Percentiles rank a stretch among this genome's conserved stretches.
Evolutionary conservation across 2,797 vertebrate genomes (phyloP).

Genomic region (Jordanella pulchra): DNA sequence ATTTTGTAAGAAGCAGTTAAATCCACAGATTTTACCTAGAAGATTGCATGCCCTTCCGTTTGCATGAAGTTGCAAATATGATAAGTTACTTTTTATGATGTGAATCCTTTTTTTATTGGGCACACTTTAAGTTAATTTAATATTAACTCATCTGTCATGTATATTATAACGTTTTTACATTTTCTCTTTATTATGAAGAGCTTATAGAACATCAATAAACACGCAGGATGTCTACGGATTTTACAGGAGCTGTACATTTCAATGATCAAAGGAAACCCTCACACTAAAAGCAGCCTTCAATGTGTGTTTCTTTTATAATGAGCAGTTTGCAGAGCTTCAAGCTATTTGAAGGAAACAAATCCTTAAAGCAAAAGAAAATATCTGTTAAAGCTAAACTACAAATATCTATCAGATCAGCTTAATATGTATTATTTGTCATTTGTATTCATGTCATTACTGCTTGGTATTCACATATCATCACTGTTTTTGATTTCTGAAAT

Average conservation of each 20-base stretch:
- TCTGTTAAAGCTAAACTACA: slow-evolving; percentile 3
- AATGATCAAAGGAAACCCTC: slow-evolving; percentile 18
- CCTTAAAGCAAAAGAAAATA: slow-evolving; percentile 11
- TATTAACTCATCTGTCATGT: neutral
- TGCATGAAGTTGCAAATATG: neutral
- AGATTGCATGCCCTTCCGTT: neutral
- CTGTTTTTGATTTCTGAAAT: slow-evolving; percentile 5
- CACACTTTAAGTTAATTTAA: neutral
- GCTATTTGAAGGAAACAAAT: slow-evolving; percentile 15
- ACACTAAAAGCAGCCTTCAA: slow-evolving; percentile 5
- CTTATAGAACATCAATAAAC: neutral
- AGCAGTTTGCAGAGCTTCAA: slow-evolving; percentile 8
- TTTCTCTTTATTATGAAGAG: neutral
- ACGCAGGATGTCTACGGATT: neutral
- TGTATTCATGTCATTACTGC: neutral
- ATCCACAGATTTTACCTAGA: neutral
- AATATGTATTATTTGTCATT: neutral
- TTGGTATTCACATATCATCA: neutral
- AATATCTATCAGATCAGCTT: slow-evolving; percentile 12
- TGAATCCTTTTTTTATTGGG: neutral
- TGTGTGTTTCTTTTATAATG: slow-evolving; percentile 9
- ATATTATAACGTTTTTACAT: neutral
- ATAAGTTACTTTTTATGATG: neutral
- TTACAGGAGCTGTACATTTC: slow-evolving; percentile 7
- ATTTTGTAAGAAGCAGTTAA: neutral